Conservation (phyloP, 2,113 vertebrate species). For the Myotis davidii region DNA sequence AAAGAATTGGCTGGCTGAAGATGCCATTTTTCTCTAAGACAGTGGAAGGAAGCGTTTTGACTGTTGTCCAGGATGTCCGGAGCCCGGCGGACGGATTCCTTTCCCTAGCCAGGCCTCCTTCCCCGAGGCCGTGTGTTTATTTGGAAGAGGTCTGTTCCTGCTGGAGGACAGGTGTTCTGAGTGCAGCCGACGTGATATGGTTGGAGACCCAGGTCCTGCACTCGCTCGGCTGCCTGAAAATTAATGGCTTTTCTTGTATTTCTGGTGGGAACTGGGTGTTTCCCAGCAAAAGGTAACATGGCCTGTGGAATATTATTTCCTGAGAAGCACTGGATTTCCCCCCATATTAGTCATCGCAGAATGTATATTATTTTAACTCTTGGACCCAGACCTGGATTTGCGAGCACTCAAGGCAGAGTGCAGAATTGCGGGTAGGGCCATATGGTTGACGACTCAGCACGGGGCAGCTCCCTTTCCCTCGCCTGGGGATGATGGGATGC, state of each 20-base stretch:
- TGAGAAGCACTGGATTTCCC: slow-evolving; percentile 33
- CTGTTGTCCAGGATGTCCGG: slow-evolving; percentile 86
- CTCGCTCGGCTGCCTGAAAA: slow-evolving; percentile 47
- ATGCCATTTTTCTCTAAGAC: slow-evolving; percentile 84
- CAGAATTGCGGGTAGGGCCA: fast-evolving
- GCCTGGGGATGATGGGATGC: fast-evolving
- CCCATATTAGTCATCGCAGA: not conserved
- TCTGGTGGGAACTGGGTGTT: slow-evolving; percentile 68
- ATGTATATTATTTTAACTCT: slow-evolving; percentile 20
- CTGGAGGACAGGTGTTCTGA: slow-evolving; percentile 84
- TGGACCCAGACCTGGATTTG: not conserved
- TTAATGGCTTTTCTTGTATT: slow-evolving; percentile 68
- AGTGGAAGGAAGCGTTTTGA: slow-evolving; percentile 84
- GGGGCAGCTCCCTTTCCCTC: not conserved
- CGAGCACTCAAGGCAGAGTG: not conserved
- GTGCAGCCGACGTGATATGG: slow-evolving; percentile 31
- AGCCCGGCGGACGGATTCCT: slow-evolving; percentile 80
- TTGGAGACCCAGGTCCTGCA: not conserved
- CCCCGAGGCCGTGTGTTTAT: slow-evolving; percentile 83
- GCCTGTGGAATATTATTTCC: not conserved
- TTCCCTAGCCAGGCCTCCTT: slow-evolving; percentile 76
- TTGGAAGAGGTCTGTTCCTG: slow-evolving; percentile 81
- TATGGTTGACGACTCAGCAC: not conserved
- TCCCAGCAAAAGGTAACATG: slow-evolving; percentile 58
- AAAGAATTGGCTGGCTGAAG: slow-evolving; percentile 78